A percentile compares a stretch with the other conserved stretches of the same genome.
phyloP scores from a whole-genome alignment of 2,113 vertebrate genomes.

The Euleptes europaea region DNA sequence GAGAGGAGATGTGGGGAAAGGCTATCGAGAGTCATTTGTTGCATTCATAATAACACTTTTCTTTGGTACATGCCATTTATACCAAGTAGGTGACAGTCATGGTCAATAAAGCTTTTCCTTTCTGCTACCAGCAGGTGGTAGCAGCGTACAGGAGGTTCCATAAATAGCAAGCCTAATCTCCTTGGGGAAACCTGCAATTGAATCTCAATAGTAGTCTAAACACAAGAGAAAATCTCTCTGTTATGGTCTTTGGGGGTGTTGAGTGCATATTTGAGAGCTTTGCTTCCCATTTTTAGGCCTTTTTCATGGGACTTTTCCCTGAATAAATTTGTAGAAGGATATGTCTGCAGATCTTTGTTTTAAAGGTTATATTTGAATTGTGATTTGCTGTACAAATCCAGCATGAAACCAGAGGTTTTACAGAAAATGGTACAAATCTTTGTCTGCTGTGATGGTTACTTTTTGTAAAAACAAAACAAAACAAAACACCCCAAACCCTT shows the following conservation, averaged over 20 bases:
- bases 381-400: not conserved
- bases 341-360: not conserved
- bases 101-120: not conserved
- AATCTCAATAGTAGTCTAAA: not conserved
- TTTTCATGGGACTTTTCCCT: not conserved
- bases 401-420: not conserved
- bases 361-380: not conserved
- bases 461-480: not conserved
- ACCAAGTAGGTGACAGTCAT: not conserved
- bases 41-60: not conserved
- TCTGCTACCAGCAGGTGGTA: slow-evolving; percentile 28
- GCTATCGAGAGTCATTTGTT: not conserved
- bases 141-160: not conserved
- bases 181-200: not conserved
- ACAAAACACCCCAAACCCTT: not conserved
- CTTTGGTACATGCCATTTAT: not conserved
- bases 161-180: slow-evolving; percentile 3
- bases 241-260: not conserved
- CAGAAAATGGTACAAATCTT: not conserved
- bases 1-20: not conserved
- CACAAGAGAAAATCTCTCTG: not conserved
- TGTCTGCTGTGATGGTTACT: not conserved
- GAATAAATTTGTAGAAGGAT: not conserved
- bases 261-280: not conserved
- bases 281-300: not conserved